Evolutionary conservation across 2,797 vertebrate species (phyloP), one percentile per base, ranked within the genome.

Genomic region (Sebastolobus alascanus): DNA sequence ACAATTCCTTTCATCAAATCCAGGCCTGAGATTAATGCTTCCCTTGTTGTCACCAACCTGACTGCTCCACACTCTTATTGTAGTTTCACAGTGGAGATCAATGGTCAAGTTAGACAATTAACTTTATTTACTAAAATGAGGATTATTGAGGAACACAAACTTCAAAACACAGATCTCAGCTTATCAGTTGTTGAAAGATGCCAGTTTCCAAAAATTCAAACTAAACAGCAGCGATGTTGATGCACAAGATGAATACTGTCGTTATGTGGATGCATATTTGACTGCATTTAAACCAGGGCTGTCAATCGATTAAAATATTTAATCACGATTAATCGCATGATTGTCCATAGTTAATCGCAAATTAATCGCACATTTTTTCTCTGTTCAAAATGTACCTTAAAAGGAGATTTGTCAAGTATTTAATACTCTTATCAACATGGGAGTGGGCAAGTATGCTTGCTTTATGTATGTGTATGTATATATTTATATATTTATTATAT

Each of bases 31-130:
- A 86, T 86, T 68, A 68, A 18, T 38, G 64, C 71, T 55, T 54
- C 73, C 70, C 71, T 84, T 69, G 63, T 67, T 63, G 54, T 65
- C 65, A 27, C 71, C 61, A 67, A 59, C 33, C 71, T 76, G 61
- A 68, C 20, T 29, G 52, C 69, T 82, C 22, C 29, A 59, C 37
- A 78, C 58, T 46, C 31, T 84, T 66, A 59, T 58, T 90, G 70
- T 25, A 54, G 59, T 75, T 70, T 61, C 79, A 33, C 56, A 73
- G 46, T 33, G n/a, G 54, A 52, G 68, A 75, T 61, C 61, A 38
- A 27, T 54, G 75, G 78, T 80, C 73, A 78, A 77, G 56, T 63
- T 35, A 65, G 67, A 74, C 68, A 85, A 87, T 89, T 89, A 84
- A 86, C 82, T 61, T 90, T 13, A 72, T 82, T 88, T 76, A 73